Base-by-base conservation (phyloP, 1,140 invertebrate species). In the Drosophila kepulauana region DNA sequence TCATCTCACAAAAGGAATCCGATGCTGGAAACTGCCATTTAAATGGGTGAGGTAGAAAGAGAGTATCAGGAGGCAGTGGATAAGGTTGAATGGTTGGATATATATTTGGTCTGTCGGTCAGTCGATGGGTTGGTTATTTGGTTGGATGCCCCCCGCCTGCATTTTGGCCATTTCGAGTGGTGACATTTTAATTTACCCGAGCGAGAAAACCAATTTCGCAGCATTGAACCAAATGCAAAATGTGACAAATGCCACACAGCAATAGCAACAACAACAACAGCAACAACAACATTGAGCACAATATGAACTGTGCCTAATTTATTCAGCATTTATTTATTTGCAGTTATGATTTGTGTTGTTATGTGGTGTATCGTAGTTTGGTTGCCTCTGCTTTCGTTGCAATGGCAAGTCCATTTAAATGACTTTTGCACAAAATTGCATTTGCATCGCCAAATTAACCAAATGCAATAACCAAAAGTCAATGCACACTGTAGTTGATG, bases 101-200 rank as follows among this genome's bases (percentile, higher is more conserved):
- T 67, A 41, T 46, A 56, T 46, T n/a, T 11, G 10, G 13, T 65
- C 52, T 6, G 52, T 66, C 15, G 25, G 41, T 57, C 6, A 6
- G n/a, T 46, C 2, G 0, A 49, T 46, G n/a, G 41, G 41, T 43
- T 61, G 61, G 69, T 66, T 11, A 65, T 35, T 57, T 13, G 51
- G 54, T 38, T 43, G 41, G 0, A 43, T 43, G 5, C 41, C 35
- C n/a, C 41, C 35, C 41, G 78, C 79, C 81, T 68, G 74, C 59
- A 75, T 84, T 82, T 80, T 71, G 73, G 68, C 68, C 73, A 85
- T 80, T 81, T 73, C 67, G 66, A 87, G 78, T 75, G 84, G 81
- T 84, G 86, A 85, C 85, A 88, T 88, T 88, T 88, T 88, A 88
- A 88, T 88, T 89, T 89, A 88, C 65, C 81, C 85, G 76, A 85